phyloP scores from a whole-genome alignment of 2,888 invertebrate genomes.

The Tethea ocularis region DNA sequence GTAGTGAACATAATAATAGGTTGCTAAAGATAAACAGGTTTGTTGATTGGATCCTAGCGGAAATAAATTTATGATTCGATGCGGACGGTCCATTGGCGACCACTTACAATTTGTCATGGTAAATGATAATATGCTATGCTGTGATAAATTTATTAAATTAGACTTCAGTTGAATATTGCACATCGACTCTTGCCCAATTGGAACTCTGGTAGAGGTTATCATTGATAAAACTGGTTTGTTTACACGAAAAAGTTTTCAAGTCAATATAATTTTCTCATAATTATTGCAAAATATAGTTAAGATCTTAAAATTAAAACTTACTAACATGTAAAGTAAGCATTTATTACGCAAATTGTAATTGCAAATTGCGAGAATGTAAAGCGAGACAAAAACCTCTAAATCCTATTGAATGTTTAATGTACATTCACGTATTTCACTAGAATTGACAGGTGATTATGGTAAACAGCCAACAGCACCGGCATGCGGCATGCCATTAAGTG shows the following conservation, averaged over 20 bases:
- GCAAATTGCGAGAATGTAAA: slow-evolving; percentile 9
- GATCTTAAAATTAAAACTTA: slow-evolving; percentile 3
- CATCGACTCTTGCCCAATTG: slow-evolving; percentile 25
- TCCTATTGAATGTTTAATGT: slow-evolving; percentile 31
- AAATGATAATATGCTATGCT: slow-evolving; percentile 34
- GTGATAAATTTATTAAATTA: slow-evolving; percentile 44
- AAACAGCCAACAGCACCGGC: slow-evolving; percentile 47
- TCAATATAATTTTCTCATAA: background rate
- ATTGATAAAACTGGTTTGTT: slow-evolving; percentile 10
- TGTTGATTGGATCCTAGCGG: slow-evolving; percentile 20
- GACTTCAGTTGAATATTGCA: slow-evolving; percentile 40
- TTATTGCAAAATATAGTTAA: background rate
- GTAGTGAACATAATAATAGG: background rate
- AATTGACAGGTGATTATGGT: slow-evolving; percentile 71
- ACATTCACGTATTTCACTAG: slow-evolving; percentile 39
- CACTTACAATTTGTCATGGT: slow-evolving; percentile 41
- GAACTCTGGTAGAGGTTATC: slow-evolving; percentile 16
- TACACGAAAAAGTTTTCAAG: slow-evolving; percentile 6
- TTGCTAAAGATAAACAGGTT: slow-evolving; percentile 22
- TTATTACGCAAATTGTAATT: slow-evolving; percentile 15
- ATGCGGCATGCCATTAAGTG: slow-evolving; percentile 56
- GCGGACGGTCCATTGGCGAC: slow-evolving; percentile 24
- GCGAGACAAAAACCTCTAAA: slow-evolving; percentile 22
- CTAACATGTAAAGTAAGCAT: background rate
- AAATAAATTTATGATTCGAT: slow-evolving; percentile 24